Evolutionary conservation across 2,888 invertebrate genomes (phyloP).

Genomic region (Gibbula magus): DNA sequence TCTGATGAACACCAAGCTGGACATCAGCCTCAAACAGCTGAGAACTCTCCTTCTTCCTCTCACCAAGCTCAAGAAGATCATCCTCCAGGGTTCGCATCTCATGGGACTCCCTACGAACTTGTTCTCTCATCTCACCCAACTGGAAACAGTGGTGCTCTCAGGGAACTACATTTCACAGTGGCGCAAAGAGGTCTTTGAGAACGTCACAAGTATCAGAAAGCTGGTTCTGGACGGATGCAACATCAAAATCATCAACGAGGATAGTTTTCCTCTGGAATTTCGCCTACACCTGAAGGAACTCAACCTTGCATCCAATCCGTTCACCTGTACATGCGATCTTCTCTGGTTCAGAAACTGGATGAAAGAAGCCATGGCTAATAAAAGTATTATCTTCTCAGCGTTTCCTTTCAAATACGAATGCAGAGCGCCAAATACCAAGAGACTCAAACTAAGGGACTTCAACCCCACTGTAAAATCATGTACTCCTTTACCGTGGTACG

Average conservation of each 20-base stretch:
- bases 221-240: neutral
- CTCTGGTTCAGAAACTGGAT: slow-evolving; percentile 95
- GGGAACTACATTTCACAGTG: slow-evolving; percentile 5
- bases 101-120: neutral
- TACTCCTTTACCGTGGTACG: neutral
- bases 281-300: slow-evolving; percentile 76
- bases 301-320: slow-evolving; percentile 88
- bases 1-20: neutral
- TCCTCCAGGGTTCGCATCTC: neutral
- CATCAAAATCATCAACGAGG: slow-evolving; percentile 18
- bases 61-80: neutral
- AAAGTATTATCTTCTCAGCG: neutral
- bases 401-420: slow-evolving; percentile 12
- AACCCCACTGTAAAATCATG: slow-evolving; percentile 18
- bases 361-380: slow-evolving; percentile 71
- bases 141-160: neutral
- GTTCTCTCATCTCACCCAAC: neutral
- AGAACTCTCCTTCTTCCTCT: neutral
- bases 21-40: neutral
- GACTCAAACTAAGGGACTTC: neutral
- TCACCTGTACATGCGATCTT: slow-evolving; percentile 91
- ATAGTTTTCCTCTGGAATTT: slow-evolving; percentile 1
- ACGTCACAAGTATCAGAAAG: neutral
- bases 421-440: neutral
- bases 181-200: neutral